These are phyloP conservation scores for Pseudoips prasinana DNA, from an alignment of 2,888 invertebrate species.

Conservation along the genomic window DNA sequence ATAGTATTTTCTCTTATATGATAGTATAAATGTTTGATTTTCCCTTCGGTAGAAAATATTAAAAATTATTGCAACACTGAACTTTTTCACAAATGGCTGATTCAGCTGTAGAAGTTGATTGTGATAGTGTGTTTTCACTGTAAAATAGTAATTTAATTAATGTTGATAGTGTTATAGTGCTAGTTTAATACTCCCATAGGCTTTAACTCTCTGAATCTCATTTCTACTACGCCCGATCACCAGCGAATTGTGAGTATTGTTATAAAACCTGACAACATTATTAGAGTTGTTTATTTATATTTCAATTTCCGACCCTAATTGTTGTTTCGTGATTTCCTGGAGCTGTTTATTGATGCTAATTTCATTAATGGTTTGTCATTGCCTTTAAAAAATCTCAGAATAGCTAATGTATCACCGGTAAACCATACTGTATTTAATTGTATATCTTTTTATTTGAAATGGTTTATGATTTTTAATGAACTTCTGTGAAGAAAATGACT, in stretches of 20 bases:
- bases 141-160: constrained; percentile 28
- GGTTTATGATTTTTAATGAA: no score
- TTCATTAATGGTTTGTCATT: constrained; percentile 8
- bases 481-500: no score
- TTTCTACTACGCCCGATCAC: constrained; percentile 18
- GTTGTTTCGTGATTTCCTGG: constrained; percentile 5
- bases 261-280: constrained; percentile 8
- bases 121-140: constrained; percentile 30
- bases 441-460: no score
- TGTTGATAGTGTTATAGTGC: constrained; percentile 22
- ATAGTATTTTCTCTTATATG: no score
- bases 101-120: constrained; percentile 25
- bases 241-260: constrained; percentile 18
- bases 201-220: constrained; percentile 15
- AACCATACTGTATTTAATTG: no score
- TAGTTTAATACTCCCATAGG: constrained; percentile 17
- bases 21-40: no score
- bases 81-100: constrained; percentile 31
- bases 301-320: constrained; percentile 11
- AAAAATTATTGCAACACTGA: no score
- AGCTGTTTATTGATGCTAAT: constrained; percentile 14
- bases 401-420: no score
- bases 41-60: no score
- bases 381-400: no score
- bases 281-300: constrained; percentile 31